Evolutionary conservation across 2,888 invertebrate genomes (phyloP), one percentile per base, ranked within the genome.

Genomic region (Dysmachus trigonus): DNA sequence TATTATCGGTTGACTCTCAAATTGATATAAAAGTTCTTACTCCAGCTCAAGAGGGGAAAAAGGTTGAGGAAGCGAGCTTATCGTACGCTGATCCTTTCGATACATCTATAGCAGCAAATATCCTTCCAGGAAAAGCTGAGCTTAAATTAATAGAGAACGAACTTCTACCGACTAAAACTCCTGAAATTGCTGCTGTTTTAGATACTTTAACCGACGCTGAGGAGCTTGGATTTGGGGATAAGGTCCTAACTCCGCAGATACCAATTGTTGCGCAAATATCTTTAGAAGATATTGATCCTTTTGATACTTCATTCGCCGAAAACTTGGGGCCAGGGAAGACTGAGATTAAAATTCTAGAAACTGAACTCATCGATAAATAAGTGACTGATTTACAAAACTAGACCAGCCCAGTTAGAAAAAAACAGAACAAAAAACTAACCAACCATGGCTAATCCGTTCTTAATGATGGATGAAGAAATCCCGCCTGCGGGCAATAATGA

Each of bases 221-320:
- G 88, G 92, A 92, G 86, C 88, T 92, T 72, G 92, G 92, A 2
- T 94, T 96, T 85, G 94, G 94, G 87, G 94, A 93, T 8, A 96
- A 96, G 91, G 95, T 96, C 81, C 91, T 96, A 79, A 96, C 96
- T 4, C 94, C 94, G 0, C 92, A 93, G 85, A 92, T 95, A 27
- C 89, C 91, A 86, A 93, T 90, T 71, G 90, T 90, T 51, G 89
- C 90, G 77, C 90, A 90, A 1, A 90, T 91, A 33, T 90, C 91
- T 41, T 90, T 92, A 81, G 92, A 93, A 86, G 93, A 95, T 88
- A 91, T 92, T 8, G 97, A 97, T 93, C 97, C 97, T 0, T 98
- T 98, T 90, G 98, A 98, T 90, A 98, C 98, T 0, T 96, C 97
- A 0, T 96, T 96, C 89, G 96, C 96, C 0, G 93, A 93, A 86